phyloP scores from a whole-genome alignment of 2,113 vertebrate genomes.

The Alexandromys fortis region DNA sequence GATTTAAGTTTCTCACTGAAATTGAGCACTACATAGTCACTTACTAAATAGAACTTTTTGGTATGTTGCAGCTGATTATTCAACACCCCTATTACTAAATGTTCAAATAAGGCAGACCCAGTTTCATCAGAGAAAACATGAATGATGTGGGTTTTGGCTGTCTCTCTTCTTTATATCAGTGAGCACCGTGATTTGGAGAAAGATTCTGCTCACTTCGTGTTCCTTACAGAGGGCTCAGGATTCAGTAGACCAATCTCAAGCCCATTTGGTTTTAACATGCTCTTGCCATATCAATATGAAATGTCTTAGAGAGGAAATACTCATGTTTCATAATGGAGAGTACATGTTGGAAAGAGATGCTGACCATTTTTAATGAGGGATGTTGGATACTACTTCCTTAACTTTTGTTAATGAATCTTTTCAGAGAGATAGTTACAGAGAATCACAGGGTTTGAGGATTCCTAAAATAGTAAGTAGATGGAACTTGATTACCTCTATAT shows the following conservation, averaged over 20 bases:
- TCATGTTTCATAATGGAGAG: not conserved
- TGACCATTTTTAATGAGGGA: not conserved
- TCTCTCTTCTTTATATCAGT: not conserved
- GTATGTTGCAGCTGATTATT: not conserved
- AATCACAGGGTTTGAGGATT: not conserved
- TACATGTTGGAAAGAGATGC: not conserved
- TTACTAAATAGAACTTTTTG: not conserved
- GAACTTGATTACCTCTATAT: not conserved
- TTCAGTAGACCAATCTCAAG: not conserved
- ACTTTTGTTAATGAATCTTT: constrained; percentile 18
- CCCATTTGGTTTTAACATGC: not conserved
- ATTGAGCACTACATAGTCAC: not conserved
- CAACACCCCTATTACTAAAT: not conserved
- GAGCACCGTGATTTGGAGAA: not conserved
- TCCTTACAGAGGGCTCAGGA: not conserved
- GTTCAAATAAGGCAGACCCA: no score
- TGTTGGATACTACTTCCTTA: not conserved
- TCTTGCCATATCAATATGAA: not conserved
- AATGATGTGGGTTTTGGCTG: not conserved
- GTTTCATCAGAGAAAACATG: not conserved
- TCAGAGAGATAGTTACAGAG: not conserved
- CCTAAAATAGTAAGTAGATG: not conserved
- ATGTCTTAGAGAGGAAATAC: not conserved
- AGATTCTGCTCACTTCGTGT: not conserved
- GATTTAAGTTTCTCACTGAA: not conserved